These are phyloP conservation scores for Adineta ricciae DNA, from an alignment of 2,888 invertebrate genomes.

Conservation along the genomic window DNA sequence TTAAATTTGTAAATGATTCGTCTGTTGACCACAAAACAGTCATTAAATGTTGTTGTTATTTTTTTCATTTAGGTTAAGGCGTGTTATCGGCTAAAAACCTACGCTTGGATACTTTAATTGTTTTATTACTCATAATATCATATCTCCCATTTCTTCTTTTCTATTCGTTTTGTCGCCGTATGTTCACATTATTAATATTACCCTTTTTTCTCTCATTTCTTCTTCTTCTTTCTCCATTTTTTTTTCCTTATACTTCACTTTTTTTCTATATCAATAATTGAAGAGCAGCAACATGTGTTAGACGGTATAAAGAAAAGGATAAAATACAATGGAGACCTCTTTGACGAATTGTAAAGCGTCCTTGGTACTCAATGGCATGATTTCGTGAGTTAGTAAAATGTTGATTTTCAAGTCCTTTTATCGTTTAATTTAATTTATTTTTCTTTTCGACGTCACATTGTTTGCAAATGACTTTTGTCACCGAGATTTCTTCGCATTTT, in stretches of 20 bases:
- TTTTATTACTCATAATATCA: background rate
- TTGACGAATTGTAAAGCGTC: background rate
- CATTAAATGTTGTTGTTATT: background rate
- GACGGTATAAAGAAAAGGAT: background rate
- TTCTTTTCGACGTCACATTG: background rate
- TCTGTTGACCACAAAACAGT: background rate
- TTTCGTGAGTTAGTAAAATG: background rate
- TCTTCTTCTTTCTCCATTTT: background rate
- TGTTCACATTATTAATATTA: background rate
- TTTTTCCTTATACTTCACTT: background rate
- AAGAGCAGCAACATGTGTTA: background rate
- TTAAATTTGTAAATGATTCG: background rate
- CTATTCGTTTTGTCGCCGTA: background rate
- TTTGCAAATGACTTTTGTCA: background rate
- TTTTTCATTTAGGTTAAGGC: background rate
- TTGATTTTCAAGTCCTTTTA: background rate
- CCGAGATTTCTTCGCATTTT: background rate
- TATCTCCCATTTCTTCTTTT: no score
- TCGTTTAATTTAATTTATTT: background rate
- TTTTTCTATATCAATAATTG: conserved; percentile 1
- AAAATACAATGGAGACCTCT: background rate
- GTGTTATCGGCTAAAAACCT: background rate
- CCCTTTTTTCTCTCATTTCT: background rate
- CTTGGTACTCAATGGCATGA: background rate
- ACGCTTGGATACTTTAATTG: no score